Conservation (phyloP, 2,797 vertebrate species). For the Martes flavigula region DNA sequence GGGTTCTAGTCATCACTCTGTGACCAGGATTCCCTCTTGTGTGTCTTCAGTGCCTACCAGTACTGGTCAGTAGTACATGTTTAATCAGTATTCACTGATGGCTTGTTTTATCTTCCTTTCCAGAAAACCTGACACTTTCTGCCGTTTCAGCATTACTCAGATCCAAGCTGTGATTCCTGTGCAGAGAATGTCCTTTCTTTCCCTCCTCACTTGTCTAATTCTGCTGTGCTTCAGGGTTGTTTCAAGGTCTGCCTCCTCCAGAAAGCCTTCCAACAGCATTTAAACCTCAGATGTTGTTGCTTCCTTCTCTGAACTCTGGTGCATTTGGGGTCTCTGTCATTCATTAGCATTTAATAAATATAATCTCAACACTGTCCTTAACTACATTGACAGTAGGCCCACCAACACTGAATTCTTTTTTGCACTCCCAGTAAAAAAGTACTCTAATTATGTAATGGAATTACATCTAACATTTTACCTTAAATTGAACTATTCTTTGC, state of each 20-base stretch:
- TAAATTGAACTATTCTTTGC: constrained; percentile 4
- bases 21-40: background rate
- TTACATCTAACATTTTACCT: background rate
- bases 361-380: background rate
- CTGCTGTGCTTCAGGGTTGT: background rate
- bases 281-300: background rate
- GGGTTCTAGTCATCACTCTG: background rate
- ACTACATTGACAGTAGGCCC: background rate
- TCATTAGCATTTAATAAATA: background rate
- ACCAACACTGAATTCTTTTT: background rate
- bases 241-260: background rate
- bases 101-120: constrained; percentile 22
- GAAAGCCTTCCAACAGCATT: background rate
- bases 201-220: background rate
- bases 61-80: background rate
- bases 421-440: background rate
- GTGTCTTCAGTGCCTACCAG: background rate
- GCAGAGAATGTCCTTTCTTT: background rate
- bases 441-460: background rate
- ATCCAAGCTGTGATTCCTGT: background rate
- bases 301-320: background rate
- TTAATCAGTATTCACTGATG: too few species aligned
- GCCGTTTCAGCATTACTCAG: background rate
- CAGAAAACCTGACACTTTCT: constrained; percentile 1
- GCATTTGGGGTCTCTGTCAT: background rate